Evolutionary conservation across 1,140 invertebrate species (phyloP), one percentile per base, ranked within the genome.

Genomic region (Platorchestia sp.): DNA sequence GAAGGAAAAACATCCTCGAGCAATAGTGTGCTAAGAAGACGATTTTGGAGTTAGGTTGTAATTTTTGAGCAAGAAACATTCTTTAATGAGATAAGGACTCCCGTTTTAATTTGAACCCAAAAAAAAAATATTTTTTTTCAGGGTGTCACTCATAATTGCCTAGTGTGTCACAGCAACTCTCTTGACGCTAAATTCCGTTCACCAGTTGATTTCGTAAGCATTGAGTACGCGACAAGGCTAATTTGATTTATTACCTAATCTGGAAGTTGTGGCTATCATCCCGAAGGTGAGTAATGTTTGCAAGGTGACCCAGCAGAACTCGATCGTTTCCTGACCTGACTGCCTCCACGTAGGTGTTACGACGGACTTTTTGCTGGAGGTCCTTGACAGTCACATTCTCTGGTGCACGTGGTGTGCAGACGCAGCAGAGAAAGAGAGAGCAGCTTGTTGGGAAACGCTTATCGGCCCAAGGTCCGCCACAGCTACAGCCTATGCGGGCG

Each of bases 401-500:
- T 75, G 59, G 59, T 75, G 59, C 59, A 75, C 59, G 59, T 75
- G 59, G 19, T 6, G 47, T 51, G 36, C 59, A 75, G 27, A 75
- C 59, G 27, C 14, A 75, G 59, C 7, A 10, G 59, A 51, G 47
- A 51, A 19, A 19, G 47, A 51, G 47, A 6, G 47, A 27, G 59
- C 10, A 75, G 59, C 59, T 19, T 19, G 59, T 75, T 75, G 59
- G 59, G 59, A 22, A 75, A 75, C 59, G 36, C 59, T 75, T 36
- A 22, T 75, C 87, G 41, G 87, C 27, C 43, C n/a, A 89, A 89
- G 87, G 87, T 44, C 43, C 87, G 5, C 87, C 41, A 44, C 87
- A 27, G n/a, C n/a, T n/a, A n/a, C n/a, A 44, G 36, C 59, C 87
- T 89, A 89, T 89, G 87, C 87, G 87, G 87, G 87, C 5, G 87